Evolutionary conservation across 2,113 vertebrate species (phyloP).

Genomic region (Balaenoptera acutorostrata): DNA sequence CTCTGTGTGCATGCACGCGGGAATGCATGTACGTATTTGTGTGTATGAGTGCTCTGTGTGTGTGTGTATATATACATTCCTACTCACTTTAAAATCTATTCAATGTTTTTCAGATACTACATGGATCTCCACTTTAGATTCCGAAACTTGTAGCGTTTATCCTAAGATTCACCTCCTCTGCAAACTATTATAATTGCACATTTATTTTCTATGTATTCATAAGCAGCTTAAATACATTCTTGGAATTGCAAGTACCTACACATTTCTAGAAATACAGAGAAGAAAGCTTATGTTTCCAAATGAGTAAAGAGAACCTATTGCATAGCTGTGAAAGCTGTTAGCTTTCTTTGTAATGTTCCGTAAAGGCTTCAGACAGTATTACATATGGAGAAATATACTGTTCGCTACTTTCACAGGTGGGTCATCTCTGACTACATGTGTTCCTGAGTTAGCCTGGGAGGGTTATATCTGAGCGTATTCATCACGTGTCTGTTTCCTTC

Average conservation of each 20-base stretch:
- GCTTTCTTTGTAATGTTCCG: too few relatives aligned
- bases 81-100: background rate
- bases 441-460: background rate
- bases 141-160: background rate
- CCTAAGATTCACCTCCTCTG: background rate
- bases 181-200: background rate
- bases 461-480: too few relatives aligned
- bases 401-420: background rate
- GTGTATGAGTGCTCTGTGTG: too few relatives aligned
- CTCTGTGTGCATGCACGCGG: background rate
- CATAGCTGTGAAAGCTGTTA: rapidly evolving
- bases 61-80: too few relatives aligned
- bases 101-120: background rate
- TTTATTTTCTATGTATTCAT: background rate
- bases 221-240: background rate
- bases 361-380: background rate
- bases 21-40: rapidly evolving
- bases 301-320: background rate
- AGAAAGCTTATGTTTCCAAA: background rate
- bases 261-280: background rate
- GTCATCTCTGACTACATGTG: rapidly evolving
- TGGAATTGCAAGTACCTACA: background rate
- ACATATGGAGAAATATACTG: too few relatives aligned
- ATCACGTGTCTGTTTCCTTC: background rate
- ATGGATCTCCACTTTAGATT: background rate